These are phyloP conservation scores for Sebastes matsubarae DNA, from an alignment of 2,797 vertebrate genomes.

Conservation along the genomic window DNA sequence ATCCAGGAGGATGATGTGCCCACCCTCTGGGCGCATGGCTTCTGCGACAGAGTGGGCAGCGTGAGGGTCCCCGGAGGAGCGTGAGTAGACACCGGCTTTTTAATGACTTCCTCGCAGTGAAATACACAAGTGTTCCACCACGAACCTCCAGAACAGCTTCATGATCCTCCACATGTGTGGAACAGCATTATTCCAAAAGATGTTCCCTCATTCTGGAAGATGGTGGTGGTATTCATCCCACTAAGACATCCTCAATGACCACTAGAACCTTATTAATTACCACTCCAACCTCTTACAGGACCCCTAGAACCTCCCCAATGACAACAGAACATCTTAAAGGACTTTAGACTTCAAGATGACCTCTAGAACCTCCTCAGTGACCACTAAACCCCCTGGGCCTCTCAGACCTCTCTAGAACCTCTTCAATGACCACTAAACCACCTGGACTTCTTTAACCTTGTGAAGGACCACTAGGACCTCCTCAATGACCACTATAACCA, in stretches of 20 bases:
- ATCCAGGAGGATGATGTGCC: constrained; percentile 94
- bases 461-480: not conserved
- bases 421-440: not conserved
- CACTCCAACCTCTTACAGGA: not conserved
- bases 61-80: constrained; percentile 92
- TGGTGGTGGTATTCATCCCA: not conserved
- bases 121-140: not conserved
- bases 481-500: not conserved
- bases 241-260: no score
- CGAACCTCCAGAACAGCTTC: no score
- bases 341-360: no score
- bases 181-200: not conserved
- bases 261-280: not conserved
- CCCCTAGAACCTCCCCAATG: no score
- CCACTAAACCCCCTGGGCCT: no score
- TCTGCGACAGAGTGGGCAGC: constrained; percentile 95
- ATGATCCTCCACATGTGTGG: not conserved
- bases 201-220: not conserved
- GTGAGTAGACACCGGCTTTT: constrained; percentile 82
- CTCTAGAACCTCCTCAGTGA: no score
- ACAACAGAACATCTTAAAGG: no score
- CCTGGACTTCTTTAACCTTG: no score
- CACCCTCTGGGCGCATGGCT: constrained; percentile 94
- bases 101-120: not conserved
- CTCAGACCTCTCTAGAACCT: no score